Base-by-base conservation (phyloP, 2,113 vertebrate species). In the Terrapene triunguis region DNA sequence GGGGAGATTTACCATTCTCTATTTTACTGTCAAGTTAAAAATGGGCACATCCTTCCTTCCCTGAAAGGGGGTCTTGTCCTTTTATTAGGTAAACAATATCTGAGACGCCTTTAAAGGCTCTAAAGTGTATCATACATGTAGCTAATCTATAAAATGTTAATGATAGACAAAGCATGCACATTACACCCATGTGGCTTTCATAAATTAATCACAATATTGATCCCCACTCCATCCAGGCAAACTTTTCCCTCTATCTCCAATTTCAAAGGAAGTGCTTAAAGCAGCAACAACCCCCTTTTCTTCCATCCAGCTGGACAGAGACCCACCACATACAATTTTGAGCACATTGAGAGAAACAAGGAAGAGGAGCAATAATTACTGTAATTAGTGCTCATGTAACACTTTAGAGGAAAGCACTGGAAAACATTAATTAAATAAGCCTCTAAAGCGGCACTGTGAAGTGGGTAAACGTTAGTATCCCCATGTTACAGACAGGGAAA, bases 41-140 rank as follows among this genome's bases (percentile, higher is more conserved):
- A 91, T 2, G 21, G 0, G 0, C 17, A 53, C 48, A 53, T 50
- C 10, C 55, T 65, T 22, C 74, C 42, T 47, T 78, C 24, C 42
- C 42, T 84, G 24, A 65, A 16, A 89, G 81, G 48, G 22, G n/a
- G 42, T n/a, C 62, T 27, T 55, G 17, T 17, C 12, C 85, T 84
- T 80, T 59, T 76, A 16, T 44, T 44, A 44, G 42, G 74, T 44
- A 78, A 47, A 27, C 2, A 47, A 51, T 1, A 50, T 82, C 57
- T 81, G 44, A 65, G 14, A 29, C 25, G 92, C 87, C 50, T 79
- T 85, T 32, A 65, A 72, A 92, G 44, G 21, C 74, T 35, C 51
- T 59, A 16, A 27, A 59, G 84, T 80, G 86, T 90, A 3, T 8
- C 24, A 1, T 55, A 38, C 80, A 65, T 84, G 69, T 0, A 38